Evolutionary conservation across 2,888 invertebrate genomes (phyloP), one percentile per base, ranked within the genome.

Genomic region (Caenorhabditis sinica): DNA sequence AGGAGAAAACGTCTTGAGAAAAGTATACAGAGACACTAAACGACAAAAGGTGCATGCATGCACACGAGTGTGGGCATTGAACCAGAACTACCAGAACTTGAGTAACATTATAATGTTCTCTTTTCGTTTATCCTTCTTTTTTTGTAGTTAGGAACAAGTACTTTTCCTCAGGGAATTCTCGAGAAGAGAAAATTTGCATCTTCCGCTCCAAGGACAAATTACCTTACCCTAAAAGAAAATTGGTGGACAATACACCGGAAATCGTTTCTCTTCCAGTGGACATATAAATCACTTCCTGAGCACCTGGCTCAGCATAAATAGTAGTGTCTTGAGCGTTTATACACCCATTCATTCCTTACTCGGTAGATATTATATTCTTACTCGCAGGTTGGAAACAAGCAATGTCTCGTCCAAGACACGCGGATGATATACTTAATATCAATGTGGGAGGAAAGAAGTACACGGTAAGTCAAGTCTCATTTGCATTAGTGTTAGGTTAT

Each of bases 381-480:
- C 40, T 13, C 0, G 28, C 30, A 71, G 5, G 30, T 20, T 30
- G 6, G 20, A n/a, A 49, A 61, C 40, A 49, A 49, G 28, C 56
- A 13, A 90, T 91, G 91, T 88, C 91, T 40, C 89, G 90, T 30
- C 87, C 80, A 58, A 82, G 89, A 33, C 90, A 90, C 53, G 86
- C 90, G 0, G 93, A 93, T 81, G 93, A 93, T 85, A 91, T 93
- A 76, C 83, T 93, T 40, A 93, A 91, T 77, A 90, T 92, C 45
- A 91, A 91, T 71, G 92, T 92, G 13, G 92, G 93, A n/a, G 93
- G 93, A 8, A 93, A 93, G 79, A 91, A 91, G 77, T 93, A 90
- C 72, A 93, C 92, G 63, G 92, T 92, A 36, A 60, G 87, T 20
- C 11, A 11, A 8, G 20, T 20, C n/a, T n/a, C n/a, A n/a, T n/a